Base-by-base conservation (phyloP, 1,140 invertebrate species). In the Aethina tumida region DNA sequence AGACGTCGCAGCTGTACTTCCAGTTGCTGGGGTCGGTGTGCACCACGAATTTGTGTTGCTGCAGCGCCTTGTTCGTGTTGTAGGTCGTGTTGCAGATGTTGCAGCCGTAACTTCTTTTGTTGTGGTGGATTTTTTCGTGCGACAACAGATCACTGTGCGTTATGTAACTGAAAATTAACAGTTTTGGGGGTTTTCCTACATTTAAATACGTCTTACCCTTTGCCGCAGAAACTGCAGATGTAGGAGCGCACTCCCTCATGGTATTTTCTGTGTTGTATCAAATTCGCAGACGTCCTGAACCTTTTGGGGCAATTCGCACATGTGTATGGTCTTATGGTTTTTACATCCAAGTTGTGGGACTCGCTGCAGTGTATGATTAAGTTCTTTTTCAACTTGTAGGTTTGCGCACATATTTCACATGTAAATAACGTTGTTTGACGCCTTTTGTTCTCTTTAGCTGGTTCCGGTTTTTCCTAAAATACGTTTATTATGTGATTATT, bases 51-150 rank as follows among this genome's bases (percentile, higher is more conserved):
- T 36, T 44, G 33, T 56, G 54, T 6, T 45, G 49, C 12, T 45
- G 30, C 9, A 56, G 29, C 35, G 52, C 49, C 31, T 46, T 45
- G 24, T 45, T 46, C 4, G 54, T 56, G 16, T 52, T 71, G 42
- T 73, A 73, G 14, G 65, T 69, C 47, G 79, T 70, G 5, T 65
- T 60, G 42, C 79, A 82, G 29, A 72, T 74, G 48, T 75, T 70
- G 48, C 79, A 81, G 35, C 74, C 69, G 41, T 75, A 81, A 16
- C 79, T 74, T 51, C 81, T 75, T 10, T 81, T 72, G 8, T 74
- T 74, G 10, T 74, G 74, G 34, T 81, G 79, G 15, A 70, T 70
- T 18, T 59, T 63, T 45, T 64, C 65, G 45, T 73, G 71, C 31
- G 59, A 48, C 9, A 56, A 56, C 13, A 74, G 58, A 26, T 74